Percentiles rank a stretch among this genome's conserved stretches.
Evolutionary conservation across 2,113 vertebrate genomes (phyloP).

Genomic region (Silurus asotus): DNA sequence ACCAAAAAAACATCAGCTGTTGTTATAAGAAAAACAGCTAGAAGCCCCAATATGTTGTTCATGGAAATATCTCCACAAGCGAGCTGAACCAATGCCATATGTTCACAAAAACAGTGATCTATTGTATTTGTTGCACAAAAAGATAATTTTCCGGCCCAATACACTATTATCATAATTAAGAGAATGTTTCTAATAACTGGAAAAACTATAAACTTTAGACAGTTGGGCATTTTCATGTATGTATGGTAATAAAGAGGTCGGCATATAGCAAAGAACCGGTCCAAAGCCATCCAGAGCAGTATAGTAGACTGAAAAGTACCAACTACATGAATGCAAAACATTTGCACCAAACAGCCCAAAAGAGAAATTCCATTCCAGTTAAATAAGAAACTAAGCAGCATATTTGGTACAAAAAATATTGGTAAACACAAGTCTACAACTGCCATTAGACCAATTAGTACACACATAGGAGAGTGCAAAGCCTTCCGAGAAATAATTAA

Average conservation of each 20-base stretch:
- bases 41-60: conserved; percentile 36
- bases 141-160: conserved; percentile 20
- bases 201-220: conserved; percentile 31
- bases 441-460: conserved; percentile 58
- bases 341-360: conserved; percentile 60
- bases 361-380: conserved; percentile 49
- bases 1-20: conserved; percentile 50
- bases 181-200: conserved; percentile 27
- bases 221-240: conserved; percentile 31
- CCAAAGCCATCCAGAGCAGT: conserved; percentile 46
- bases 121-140: conserved; percentile 41
- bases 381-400: conserved; percentile 52
- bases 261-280: conserved; percentile 62
- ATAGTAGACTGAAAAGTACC: conserved; percentile 35
- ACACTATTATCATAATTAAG: background rate
- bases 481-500: conserved; percentile 34
- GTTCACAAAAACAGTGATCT: conserved; percentile 49
- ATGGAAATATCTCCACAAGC: conserved; percentile 25
- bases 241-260: conserved; percentile 55
- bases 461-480: conserved; percentile 59
- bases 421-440: conserved; percentile 39
- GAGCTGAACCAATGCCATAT: conserved; percentile 30
- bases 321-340: conserved; percentile 61
- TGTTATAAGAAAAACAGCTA: conserved; percentile 17
- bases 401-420: conserved; percentile 32